A percentile compares a stretch with the other conserved stretches of the same genome.
These are phyloP conservation scores for Artibeus lituratus DNA, from an alignment of 2,797 vertebrate genomes.

Conservation along the genomic window DNA sequence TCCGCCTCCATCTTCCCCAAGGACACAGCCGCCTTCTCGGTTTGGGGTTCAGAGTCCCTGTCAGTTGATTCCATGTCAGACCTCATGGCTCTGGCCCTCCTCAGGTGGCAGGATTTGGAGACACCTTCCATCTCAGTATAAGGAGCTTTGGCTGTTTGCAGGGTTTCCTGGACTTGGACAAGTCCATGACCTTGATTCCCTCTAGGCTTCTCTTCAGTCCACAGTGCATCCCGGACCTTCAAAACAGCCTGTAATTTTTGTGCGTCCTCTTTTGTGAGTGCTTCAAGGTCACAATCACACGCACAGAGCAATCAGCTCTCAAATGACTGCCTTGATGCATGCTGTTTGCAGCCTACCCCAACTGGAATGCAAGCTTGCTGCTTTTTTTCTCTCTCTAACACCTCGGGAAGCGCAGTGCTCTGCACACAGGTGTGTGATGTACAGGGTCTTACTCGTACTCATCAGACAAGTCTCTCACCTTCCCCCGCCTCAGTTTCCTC, in stretches of 20 bases:
- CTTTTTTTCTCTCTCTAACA: conserved; percentile 60
- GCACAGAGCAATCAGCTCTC: conserved; percentile 59
- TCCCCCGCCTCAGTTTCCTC: conserved; percentile 28
- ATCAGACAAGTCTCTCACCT: neutral
- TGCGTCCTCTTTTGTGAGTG: conserved; percentile 25
- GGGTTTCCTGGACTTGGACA: neutral
- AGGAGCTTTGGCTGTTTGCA: neutral
- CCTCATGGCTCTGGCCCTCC: neutral
- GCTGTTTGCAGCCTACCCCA: conserved; percentile 67
- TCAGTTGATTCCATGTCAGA: neutral
- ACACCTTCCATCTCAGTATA: neutral
- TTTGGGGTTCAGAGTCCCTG: neutral
- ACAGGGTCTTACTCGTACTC: neutral
- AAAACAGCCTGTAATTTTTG: conserved; percentile 52
- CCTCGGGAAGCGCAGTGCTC: conserved; percentile 2
- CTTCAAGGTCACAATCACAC: conserved; percentile 68
- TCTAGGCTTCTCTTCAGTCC: conserved; percentile 54
- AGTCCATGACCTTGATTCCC: conserved; percentile 37
- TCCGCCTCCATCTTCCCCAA: neutral
- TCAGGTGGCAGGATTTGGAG: neutral
- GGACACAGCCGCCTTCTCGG: neutral
- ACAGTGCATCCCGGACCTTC: neutral
- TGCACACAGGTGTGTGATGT: neutral
- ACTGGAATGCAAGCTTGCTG: conserved; percentile 56
- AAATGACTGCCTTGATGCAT: conserved; percentile 63